Evolutionary conservation across 2,113 vertebrate genomes (phyloP).

Genomic region (Misgurnus mizolepis): DNA sequence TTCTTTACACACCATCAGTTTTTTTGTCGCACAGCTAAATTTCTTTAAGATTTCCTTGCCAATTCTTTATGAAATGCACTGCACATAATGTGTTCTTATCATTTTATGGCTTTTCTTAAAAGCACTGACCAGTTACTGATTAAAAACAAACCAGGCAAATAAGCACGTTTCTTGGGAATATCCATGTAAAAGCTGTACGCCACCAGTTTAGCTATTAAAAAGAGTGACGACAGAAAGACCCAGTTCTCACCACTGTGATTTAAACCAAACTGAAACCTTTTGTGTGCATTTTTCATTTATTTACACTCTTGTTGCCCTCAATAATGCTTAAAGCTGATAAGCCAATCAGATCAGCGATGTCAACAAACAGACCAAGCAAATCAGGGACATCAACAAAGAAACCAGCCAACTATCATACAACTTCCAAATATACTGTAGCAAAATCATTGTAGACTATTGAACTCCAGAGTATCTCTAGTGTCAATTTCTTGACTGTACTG

Average conservation of each 20-base stretch:
- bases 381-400: slow-evolving; percentile 4
- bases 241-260: slow-evolving; percentile 5
- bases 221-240: not conserved
- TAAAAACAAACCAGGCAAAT: slow-evolving; percentile 1
- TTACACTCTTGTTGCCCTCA: not conserved
- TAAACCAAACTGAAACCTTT: not conserved
- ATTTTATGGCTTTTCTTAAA: slow-evolving; percentile 9
- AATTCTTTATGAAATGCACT: not conserved
- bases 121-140: slow-evolving; percentile 25
- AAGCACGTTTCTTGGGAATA: slow-evolving; percentile 25
- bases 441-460: not conserved
- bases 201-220: slow-evolving; percentile 10
- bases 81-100: not conserved
- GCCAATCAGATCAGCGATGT: not conserved
- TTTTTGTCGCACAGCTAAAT: not conserved
- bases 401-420: not conserved
- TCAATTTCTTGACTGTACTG: not conserved
- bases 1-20: not conserved
- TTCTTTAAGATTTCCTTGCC: not conserved
- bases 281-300: not conserved
- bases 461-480: not conserved
- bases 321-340: not conserved
- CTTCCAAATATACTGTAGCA: not conserved
- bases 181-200: not conserved
- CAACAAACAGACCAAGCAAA: not conserved